A percentile compares a stretch with the other conserved stretches of the same genome.
phyloP scores from a whole-genome alignment of 1,140 invertebrate species.

The Anthonomus grandis region DNA sequence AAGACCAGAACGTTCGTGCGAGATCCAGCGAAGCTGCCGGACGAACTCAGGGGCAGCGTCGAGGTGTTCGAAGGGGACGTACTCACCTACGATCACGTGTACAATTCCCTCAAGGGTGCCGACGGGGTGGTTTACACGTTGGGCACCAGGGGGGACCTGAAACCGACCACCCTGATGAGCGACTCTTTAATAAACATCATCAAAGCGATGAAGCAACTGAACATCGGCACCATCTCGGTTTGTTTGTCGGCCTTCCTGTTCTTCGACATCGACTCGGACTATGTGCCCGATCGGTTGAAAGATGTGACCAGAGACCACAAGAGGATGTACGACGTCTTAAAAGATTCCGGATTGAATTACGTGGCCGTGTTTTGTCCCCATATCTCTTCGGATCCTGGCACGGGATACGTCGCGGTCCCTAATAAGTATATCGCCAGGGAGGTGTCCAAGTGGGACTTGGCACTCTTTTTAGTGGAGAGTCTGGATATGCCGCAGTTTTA shows the following conservation, averaged over 20 bases:
- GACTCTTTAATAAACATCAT: slow-evolving; percentile 77
- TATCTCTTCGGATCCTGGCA: slow-evolving; percentile 62
- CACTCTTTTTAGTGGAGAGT: slow-evolving; percentile 69
- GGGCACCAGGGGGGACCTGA: slow-evolving; percentile 75
- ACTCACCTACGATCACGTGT: slow-evolving; percentile 66
- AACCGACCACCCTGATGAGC: slow-evolving; percentile 73
- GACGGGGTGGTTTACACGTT: slow-evolving; percentile 75
- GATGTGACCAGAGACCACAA: slow-evolving; percentile 73
- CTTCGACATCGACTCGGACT: slow-evolving; percentile 56
- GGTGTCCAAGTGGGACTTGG: slow-evolving; percentile 73
- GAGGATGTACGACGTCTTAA: slow-evolving; percentile 68
- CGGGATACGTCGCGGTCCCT: slow-evolving; percentile 56
- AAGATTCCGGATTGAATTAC: slow-evolving; percentile 66
- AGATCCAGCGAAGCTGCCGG: slow-evolving; percentile 65
- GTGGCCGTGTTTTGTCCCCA: slow-evolving; percentile 77
- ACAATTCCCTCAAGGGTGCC: slow-evolving; percentile 62
- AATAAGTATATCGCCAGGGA: slow-evolving; percentile 61
- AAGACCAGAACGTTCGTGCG: slow-evolving; percentile 69
- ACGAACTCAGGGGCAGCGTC: slow-evolving; percentile 62
- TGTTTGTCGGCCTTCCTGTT: slow-evolving; percentile 82
- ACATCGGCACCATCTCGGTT: slow-evolving; percentile 65
- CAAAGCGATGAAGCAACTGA: slow-evolving; percentile 67
- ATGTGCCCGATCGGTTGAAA: slow-evolving; percentile 69
- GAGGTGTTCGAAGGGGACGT: slow-evolving; percentile 71
- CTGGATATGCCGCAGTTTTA: slow-evolving; percentile 65